Evolutionary conservation across 2,888 invertebrate species (phyloP).

Genomic region (Caenorhabditis doughertyi): DNA sequence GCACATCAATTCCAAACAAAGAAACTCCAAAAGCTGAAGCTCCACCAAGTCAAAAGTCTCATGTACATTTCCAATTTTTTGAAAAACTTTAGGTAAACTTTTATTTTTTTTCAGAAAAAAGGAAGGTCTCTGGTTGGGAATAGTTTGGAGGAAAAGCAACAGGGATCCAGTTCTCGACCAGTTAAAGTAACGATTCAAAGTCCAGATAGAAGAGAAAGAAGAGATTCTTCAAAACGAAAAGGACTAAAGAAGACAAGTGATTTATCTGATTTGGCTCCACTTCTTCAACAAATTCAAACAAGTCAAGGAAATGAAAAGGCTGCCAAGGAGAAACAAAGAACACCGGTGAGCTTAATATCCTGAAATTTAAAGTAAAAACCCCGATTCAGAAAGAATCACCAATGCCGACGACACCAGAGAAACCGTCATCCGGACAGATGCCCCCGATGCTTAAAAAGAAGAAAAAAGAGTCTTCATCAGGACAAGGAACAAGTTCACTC

Average conservation of each 20-base stretch:
- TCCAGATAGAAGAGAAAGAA: conserved; percentile 30
- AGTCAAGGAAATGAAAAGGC: conserved; percentile 11
- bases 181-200: conserved; percentile 3
- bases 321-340: conserved; percentile 18
- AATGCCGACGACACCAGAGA: conserved; percentile 17
- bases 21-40: conserved; percentile 32
- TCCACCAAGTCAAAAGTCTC: conserved; percentile 1
- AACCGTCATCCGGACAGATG: conserved; percentile 35
- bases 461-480: conserved; percentile 13
- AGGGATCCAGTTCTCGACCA: conserved; percentile 11
- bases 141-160: conserved; percentile 26
- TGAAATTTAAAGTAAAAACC: neutral
- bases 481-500: conserved; percentile 10
- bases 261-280: conserved; percentile 23
- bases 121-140: conserved; percentile 6
- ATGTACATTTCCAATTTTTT: neutral
- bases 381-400: conserved; percentile 18
- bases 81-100: neutral
- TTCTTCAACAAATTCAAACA: conserved; percentile 17
- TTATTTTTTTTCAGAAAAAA: conserved; percentile 22
- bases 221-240: conserved; percentile 38
- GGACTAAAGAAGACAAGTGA: conserved; percentile 13
- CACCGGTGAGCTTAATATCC: conserved; percentile 7
- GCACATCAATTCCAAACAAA: conserved; percentile 40
- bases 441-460: conserved; percentile 18